Percentiles rank a stretch among this genome's conserved stretches.
Conservation (phyloP, 1,140 invertebrate species). For the Sipha flava region DNA sequence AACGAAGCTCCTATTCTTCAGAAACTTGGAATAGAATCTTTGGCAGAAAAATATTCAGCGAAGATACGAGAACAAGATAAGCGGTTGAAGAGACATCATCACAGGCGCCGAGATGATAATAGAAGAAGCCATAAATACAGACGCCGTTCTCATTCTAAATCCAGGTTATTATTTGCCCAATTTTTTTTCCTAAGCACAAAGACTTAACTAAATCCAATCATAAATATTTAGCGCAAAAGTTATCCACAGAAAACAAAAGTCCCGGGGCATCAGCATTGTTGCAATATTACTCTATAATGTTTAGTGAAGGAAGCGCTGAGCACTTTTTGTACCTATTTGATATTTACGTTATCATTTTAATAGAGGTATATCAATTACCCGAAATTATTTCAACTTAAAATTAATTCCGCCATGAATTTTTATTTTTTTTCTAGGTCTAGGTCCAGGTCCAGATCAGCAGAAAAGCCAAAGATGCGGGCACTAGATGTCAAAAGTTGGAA, state of each 20-base stretch:
- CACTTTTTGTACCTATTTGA: slow-evolving; percentile 33
- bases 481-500: slow-evolving; percentile 25
- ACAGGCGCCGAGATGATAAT: slow-evolving; percentile 1
- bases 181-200: not conserved
- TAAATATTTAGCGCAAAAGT: slow-evolving; percentile 32
- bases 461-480: slow-evolving; percentile 7
- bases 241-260: slow-evolving; percentile 28
- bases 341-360: slow-evolving; percentile 29
- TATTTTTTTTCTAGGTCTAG: not conserved
- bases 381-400: slow-evolving; percentile 16
- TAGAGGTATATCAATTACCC: slow-evolving; percentile 31
- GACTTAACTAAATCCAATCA: slow-evolving; percentile 11
- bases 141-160: slow-evolving; percentile 4
- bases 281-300: slow-evolving; percentile 23
- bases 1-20: slow-evolving; percentile 25
- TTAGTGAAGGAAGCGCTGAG: slow-evolving; percentile 29
- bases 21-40: slow-evolving; percentile 27
- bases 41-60: slow-evolving; percentile 17
- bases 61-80: not conserved
- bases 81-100: not conserved
- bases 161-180: slow-evolving; percentile 20
- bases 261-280: slow-evolving; percentile 23
- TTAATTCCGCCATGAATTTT: not conserved
- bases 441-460: slow-evolving; percentile 14
- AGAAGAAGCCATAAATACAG: not conserved